Evolutionary conservation across 2,888 invertebrate genomes (phyloP), one percentile per base, ranked within the genome.

Genomic region (Agrotis puta): DNA sequence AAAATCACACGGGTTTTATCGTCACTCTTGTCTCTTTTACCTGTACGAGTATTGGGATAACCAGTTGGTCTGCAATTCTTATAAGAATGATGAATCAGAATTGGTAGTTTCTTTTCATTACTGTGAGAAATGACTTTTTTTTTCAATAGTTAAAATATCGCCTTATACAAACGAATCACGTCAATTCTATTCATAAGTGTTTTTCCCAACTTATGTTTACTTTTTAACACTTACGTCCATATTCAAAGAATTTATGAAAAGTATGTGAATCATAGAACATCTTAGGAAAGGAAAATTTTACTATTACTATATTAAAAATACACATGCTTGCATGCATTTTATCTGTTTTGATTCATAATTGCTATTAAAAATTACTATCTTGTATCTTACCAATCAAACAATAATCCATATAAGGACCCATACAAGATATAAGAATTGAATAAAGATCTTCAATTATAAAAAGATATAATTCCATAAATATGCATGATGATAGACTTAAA

Each of bases 201-300:
- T 87, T 87, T 86, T 72, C 82, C 79, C 73, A 59, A 67, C 54
- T 63, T 48, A 39, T 87, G 83, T 87, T 86, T 86, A 87, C 82
- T 66, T 73, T 85, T 80, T 64, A 81, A 77, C 79, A 78, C 69
- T 82, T 62, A 80, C 75, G 80, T 85, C 68, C 64, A 68, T 69
- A 64, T 87, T 84, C 85, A 57, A 48, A 68, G 84, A 87, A 85
- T 77, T 51, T 51, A 64, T 48, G 74, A 71, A 64, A 70, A 64
- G 27, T 45, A 24, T 16, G 2, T 61, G 6, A 18, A n/a, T 43
- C 9, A 14, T 20, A 58, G 18, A 56, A 24, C 13, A 16, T 51
- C 14, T 6, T 3, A 13, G 13, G 22, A 24, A 72, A 33, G 1
- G 4, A 24, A 22, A 53, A 24, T n/a, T 16, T 16, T 54, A 39